A percentile compares a stretch with the other conserved stretches of the same genome.
These are phyloP conservation scores for Anastrepha ludens DNA, from an alignment of 1,140 invertebrate genomes.

Conservation along the genomic window DNA sequence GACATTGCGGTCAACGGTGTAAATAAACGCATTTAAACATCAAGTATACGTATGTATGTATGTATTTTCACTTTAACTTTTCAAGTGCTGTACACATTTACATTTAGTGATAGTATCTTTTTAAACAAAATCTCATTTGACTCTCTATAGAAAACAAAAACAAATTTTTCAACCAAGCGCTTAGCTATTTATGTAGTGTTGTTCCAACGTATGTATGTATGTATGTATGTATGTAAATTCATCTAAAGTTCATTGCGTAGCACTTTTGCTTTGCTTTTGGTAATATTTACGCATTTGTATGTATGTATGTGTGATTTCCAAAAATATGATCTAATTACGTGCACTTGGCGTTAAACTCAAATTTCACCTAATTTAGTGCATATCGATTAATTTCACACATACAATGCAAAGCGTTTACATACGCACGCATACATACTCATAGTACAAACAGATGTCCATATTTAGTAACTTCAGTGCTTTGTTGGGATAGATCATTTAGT, in stretches of 20 bases:
- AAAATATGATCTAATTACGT: slow-evolving; percentile 67
- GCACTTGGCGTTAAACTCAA: slow-evolving; percentile 19
- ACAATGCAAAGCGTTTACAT: not conserved
- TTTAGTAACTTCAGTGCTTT: slow-evolving; percentile 7
- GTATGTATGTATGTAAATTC: not conserved
- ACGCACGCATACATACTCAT: not conserved
- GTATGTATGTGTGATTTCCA: slow-evolving; percentile 60
- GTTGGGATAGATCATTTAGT: slow-evolving; percentile 14
- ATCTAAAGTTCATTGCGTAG: not conserved
- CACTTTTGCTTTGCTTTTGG: not conserved
- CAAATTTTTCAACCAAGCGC: not conserved
- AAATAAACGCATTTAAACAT: not conserved
- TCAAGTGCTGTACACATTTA: slow-evolving; percentile 30
- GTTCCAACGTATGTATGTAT: not conserved
- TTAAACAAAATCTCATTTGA: slow-evolving; percentile 62
- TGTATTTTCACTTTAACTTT: slow-evolving; percentile 4
- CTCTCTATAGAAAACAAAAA: not conserved
- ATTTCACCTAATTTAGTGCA: slow-evolving; percentile 12
- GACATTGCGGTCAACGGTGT: slow-evolving; percentile 24
- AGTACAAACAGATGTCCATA: not conserved
- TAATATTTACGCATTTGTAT: slow-evolving; percentile 37
- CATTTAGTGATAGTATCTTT: slow-evolving; percentile 53
- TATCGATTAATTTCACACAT: not conserved
- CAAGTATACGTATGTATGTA: not conserved
- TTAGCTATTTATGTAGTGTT: slow-evolving; percentile 21